These are phyloP conservation scores for Melieria crassipennis DNA, from an alignment of 2,888 invertebrate genomes.

Conservation along the genomic window DNA sequence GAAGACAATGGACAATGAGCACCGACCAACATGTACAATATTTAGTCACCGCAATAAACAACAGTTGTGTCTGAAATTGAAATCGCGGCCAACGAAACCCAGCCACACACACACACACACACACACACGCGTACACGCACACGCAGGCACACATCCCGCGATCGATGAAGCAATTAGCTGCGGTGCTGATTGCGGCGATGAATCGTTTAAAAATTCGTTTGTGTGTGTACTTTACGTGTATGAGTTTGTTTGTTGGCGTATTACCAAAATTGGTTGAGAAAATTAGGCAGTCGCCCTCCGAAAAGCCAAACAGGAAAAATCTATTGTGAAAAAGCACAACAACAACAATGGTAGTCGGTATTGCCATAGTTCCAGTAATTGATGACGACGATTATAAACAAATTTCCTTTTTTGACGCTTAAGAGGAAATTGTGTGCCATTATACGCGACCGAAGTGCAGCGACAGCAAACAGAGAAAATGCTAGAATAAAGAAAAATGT, in stretches of 20 bases:
- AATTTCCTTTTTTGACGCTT: slow-evolving; percentile 39
- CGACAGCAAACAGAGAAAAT: not conserved
- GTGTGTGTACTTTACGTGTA: no score
- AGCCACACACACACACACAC: slow-evolving; percentile 5
- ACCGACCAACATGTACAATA: not conserved
- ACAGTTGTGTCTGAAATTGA: not conserved
- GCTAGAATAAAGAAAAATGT: not conserved
- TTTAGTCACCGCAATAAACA: no score
- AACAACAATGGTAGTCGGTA: not conserved
- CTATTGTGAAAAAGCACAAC: not conserved
- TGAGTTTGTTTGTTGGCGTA: no score
- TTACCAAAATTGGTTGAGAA: no score
- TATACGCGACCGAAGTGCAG: slow-evolving; percentile 12
- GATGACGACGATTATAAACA: slow-evolving; percentile 45
- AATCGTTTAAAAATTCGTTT: slow-evolving; percentile 23
- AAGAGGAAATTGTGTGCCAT: slow-evolving; percentile 39
- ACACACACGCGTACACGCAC: slow-evolving; percentile 12
- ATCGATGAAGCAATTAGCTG: not conserved
- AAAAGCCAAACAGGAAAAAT: slow-evolving; percentile 9
- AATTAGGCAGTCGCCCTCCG: slow-evolving; percentile 3
- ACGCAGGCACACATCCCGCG: not conserved
- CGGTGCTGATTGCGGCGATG: slow-evolving; percentile 29
- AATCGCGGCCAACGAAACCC: slow-evolving; percentile 13
- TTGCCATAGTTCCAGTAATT: slow-evolving; percentile 24
- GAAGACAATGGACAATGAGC: slow-evolving; percentile 23